These are phyloP conservation scores for Albula goreensis DNA, from an alignment of 2,113 vertebrate species.

Conservation along the genomic window DNA sequence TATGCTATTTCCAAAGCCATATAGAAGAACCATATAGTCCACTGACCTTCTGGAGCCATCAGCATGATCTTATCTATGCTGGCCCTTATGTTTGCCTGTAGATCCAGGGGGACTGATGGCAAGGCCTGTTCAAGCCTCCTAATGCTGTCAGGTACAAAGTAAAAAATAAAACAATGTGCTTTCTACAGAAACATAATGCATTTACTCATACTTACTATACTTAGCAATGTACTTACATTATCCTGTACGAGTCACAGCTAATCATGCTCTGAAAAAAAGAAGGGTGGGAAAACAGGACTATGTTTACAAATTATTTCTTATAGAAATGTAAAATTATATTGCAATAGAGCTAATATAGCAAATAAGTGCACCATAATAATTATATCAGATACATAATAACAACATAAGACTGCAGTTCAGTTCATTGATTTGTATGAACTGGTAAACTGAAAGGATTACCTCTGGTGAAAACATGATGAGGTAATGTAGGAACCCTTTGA, in stretches of 20 bases:
- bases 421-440: neutral
- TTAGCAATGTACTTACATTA: conserved; percentile 46
- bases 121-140: conserved; percentile 49
- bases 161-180: neutral
- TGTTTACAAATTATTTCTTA: neutral
- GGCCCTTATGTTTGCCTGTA: conserved; percentile 36
- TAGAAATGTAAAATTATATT: neutral
- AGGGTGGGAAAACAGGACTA: neutral
- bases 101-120: conserved; percentile 7
- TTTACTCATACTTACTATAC: too few species aligned
- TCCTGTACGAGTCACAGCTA: conserved; percentile 52
- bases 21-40: neutral
- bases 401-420: too few species aligned
- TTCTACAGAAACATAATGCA: neutral
- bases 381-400: too few species aligned
- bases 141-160: conserved; percentile 41
- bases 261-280: conserved; percentile 43
- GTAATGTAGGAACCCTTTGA: conserved; percentile 43
- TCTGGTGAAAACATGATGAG: conserved; percentile 23
- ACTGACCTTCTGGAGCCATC: conserved; percentile 52
- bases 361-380: neutral
- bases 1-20: neutral
- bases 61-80: conserved; percentile 38
- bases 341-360: neutral
- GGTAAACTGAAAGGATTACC: neutral